phyloP scores from a whole-genome alignment of 2,888 invertebrate genomes.

The Corbicula japonica region DNA sequence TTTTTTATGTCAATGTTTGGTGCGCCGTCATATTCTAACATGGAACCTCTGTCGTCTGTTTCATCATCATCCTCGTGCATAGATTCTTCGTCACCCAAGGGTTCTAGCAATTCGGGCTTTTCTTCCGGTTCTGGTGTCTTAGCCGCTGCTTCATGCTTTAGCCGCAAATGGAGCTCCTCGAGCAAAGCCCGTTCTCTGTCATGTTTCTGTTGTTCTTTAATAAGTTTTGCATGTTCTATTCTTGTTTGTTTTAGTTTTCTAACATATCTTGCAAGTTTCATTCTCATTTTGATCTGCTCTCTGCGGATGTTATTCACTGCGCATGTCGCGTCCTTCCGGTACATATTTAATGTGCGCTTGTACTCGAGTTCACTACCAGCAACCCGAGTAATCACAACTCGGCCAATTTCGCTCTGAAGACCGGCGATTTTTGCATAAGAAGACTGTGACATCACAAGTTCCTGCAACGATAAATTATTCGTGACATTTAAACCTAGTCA shows the following conservation, averaged over 20 bases:
- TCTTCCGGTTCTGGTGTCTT: conserved; percentile 48
- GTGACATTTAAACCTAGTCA: too few relatives aligned
- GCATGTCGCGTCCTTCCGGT: conserved; percentile 74
- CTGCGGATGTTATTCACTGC: conserved; percentile 71
- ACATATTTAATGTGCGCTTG: conserved; percentile 73
- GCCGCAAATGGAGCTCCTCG: conserved; percentile 59
- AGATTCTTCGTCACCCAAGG: not conserved
- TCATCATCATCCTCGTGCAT: conserved; percentile 13
- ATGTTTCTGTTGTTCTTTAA: conserved; percentile 55
- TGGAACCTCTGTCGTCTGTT: conserved; percentile 20
- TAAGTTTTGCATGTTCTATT: conserved; percentile 60
- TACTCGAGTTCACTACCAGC: conserved; percentile 77
- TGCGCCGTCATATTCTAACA: conserved; percentile 13
- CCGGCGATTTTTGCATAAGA: conserved; percentile 77
- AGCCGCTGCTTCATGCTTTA: conserved; percentile 60
- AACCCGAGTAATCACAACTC: conserved; percentile 75
- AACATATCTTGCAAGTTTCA: conserved; percentile 65
- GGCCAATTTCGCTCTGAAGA: conserved; percentile 77
- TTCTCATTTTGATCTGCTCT: conserved; percentile 70
- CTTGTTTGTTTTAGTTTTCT: conserved; percentile 67
- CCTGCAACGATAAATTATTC: conserved; percentile 55
- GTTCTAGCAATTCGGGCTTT: not conserved
- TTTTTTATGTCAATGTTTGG: conserved; percentile 48
- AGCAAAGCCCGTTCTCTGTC: conserved; percentile 53
- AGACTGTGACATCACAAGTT: conserved; percentile 71